Evolutionary conservation across 2,888 invertebrate genomes (phyloP).

Genomic region (Ophioninae sp.): DNA sequence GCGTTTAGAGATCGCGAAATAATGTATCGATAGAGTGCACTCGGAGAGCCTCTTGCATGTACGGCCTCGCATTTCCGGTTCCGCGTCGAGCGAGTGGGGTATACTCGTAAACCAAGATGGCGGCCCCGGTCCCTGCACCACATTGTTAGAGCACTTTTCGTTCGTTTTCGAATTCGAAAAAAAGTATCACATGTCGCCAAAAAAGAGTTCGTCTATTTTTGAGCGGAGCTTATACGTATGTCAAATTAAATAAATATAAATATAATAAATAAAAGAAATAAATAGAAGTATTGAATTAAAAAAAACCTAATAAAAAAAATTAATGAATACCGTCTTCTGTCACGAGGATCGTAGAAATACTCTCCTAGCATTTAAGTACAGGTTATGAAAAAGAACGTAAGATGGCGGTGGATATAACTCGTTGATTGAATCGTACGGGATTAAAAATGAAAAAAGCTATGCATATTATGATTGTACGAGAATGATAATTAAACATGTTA

Average conservation of each 20-base stretch:
- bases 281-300: too few relatives aligned
- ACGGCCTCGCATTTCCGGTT: background rate
- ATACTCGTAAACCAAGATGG: background rate
- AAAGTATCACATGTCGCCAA: background rate
- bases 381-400: background rate
- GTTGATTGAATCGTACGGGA: constrained; percentile 19
- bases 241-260: background rate
- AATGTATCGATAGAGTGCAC: constrained; percentile 41
- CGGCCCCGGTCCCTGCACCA: background rate
- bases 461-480: constrained; percentile 6
- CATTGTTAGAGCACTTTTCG: constrained; percentile 28
- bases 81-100: background rate
- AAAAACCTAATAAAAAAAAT: background rate
- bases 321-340: constrained; percentile 13
- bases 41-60: constrained; percentile 16
- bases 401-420: background rate
- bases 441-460: constrained; percentile 17
- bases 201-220: background rate
- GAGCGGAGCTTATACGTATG: background rate
- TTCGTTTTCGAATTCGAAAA: constrained; percentile 13
- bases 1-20: constrained; percentile 36
- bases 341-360: constrained; percentile 5
- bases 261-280: background rate
- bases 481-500: constrained; percentile 54
- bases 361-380: background rate